Evolutionary conservation across 2,797 vertebrate species (phyloP).

Genomic region (Hydrophis major): DNA sequence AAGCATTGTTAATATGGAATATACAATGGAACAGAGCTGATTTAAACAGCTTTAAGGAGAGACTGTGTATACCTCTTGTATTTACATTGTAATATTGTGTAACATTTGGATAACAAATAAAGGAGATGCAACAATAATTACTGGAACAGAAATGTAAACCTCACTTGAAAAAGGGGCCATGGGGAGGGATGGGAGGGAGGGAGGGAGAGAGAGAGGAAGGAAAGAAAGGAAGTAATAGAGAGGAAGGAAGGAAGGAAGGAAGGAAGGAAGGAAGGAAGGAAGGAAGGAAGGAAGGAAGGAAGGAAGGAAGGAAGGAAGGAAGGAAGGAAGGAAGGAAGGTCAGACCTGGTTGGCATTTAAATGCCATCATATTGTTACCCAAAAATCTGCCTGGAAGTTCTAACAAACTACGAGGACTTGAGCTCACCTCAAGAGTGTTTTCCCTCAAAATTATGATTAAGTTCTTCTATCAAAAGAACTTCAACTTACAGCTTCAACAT

Average conservation of each 20-base stretch:
- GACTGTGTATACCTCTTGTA: neutral
- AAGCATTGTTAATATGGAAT: neutral
- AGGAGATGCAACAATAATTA: neutral
- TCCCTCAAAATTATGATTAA: neutral
- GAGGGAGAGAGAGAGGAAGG: neutral
- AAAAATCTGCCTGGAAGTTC: neutral
- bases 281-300: too few species aligned
- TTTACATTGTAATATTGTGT: neutral
- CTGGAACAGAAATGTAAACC: neutral
- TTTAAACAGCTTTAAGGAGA: neutral
- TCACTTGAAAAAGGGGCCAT: neutral
- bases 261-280: too few species aligned
- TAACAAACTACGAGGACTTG: neutral
- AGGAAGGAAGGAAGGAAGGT: neutral
- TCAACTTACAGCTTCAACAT: neutral
- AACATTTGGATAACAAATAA: neutral
- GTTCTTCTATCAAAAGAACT: neutral
- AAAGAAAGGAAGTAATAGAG: too few species aligned
- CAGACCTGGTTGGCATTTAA: neutral
- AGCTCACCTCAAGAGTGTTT: neutral
- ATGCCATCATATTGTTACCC: neutral
- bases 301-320: too few species aligned
- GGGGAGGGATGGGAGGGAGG: neutral
- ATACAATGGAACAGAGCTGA: neutral
- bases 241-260: too few species aligned